Evolutionary conservation across 2,113 vertebrate species (phyloP).

Genomic region (Callipepla squamata): DNA sequence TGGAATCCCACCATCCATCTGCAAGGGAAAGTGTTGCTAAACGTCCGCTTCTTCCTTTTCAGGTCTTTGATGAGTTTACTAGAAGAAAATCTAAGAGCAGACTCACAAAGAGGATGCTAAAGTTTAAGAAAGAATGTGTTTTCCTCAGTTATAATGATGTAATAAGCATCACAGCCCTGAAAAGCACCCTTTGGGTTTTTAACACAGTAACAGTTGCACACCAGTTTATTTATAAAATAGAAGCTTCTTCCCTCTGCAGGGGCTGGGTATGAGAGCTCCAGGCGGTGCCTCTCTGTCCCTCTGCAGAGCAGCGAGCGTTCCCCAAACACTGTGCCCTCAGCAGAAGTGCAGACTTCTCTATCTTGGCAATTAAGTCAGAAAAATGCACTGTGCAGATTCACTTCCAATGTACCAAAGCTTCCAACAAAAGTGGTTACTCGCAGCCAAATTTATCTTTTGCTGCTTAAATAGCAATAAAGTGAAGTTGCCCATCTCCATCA

Average conservation of each 20-base stretch:
- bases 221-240: neutral
- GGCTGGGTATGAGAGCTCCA: fast-evolving
- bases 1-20: neutral
- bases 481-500: neutral
- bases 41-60: neutral
- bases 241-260: neutral
- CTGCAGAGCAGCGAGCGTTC: neutral
- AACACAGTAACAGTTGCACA: neutral
- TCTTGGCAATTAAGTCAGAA: neutral
- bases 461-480: neutral
- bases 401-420: neutral
- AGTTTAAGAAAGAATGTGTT: neutral
- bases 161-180: neutral
- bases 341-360: neutral
- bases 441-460: neutral
- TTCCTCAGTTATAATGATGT: neutral
- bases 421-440: neutral
- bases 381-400: neutral
- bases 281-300: neutral
- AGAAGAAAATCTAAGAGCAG: neutral
- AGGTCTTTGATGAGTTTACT: neutral
- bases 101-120: neutral
- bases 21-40: neutral
- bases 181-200: neutral
- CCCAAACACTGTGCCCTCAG: neutral